phyloP scores from a whole-genome alignment of 2,888 invertebrate species.

The Caenorhabditis doughertyi region DNA sequence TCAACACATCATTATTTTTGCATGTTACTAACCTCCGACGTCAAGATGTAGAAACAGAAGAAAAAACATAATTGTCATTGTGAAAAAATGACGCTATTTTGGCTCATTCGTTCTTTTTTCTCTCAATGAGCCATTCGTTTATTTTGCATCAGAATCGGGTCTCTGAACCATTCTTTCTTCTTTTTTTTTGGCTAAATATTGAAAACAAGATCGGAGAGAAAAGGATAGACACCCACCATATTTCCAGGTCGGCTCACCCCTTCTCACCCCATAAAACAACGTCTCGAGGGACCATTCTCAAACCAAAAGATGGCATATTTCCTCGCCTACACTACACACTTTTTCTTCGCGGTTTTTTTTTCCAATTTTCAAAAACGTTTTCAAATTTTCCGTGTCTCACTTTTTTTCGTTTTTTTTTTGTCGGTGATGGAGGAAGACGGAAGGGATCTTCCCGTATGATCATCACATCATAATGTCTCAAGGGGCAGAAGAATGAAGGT shows the following conservation, averaged over 20 bases:
- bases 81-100: neutral
- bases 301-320: conserved; percentile 33
- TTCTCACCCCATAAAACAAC: conserved; percentile 28
- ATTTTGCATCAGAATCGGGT: neutral
- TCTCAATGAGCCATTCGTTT: neutral
- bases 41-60: too few relatives aligned
- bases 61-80: too few relatives aligned
- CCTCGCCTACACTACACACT: conserved; percentile 33
- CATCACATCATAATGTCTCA: conserved; percentile 46
- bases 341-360: neutral
- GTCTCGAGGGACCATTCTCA: conserved; percentile 18
- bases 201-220: conserved; percentile 6
- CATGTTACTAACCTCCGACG: too few relatives aligned
- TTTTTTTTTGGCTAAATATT: neutral
- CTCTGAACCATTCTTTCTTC: conserved; percentile 1
- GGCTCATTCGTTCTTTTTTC: conserved; percentile 4
- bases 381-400: neutral
- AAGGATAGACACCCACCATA: neutral
- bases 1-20: too few relatives aligned
- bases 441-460: conserved; percentile 7
- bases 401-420: conserved; percentile 2
- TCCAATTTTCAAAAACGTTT: neutral
- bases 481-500: conserved; percentile 10
- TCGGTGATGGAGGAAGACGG: neutral
- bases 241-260: conserved; percentile 42